phyloP scores from a whole-genome alignment of 2,797 vertebrate genomes.

The Scyliorhinus canicula region DNA sequence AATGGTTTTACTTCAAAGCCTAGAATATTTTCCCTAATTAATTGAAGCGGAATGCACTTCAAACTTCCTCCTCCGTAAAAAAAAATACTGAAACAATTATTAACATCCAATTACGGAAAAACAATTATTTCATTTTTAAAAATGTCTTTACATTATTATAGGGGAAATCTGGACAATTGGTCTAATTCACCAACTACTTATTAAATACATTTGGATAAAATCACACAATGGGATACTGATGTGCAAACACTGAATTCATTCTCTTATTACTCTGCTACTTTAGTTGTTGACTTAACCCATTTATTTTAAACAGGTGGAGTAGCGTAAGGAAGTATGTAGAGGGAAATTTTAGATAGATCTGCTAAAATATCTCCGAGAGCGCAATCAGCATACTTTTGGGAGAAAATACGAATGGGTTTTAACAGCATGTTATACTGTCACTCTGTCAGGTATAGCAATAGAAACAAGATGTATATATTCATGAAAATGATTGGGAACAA shows the following conservation, averaged over 20 bases:
- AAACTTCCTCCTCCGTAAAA: background rate
- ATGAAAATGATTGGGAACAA: conserved; percentile 10
- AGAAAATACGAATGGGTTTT: background rate
- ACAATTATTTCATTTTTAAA: background rate
- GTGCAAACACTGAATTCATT: background rate
- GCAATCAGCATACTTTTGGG: background rate
- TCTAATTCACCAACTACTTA: background rate
- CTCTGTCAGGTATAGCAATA: background rate
- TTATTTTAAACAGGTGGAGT: background rate
- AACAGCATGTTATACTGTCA: background rate
- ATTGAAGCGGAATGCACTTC: background rate
- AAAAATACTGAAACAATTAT: background rate
- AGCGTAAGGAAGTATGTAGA: too few relatives aligned
- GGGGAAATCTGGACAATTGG: background rate
- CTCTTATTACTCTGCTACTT: background rate
- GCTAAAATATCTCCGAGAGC: background rate
- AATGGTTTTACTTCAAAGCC: background rate
- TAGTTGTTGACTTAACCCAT: background rate
- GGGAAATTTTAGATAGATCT: background rate
- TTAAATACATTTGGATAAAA: background rate
- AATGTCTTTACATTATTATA: background rate
- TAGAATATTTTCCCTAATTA: background rate
- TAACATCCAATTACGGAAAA: background rate
- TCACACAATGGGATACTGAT: background rate
- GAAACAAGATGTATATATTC: background rate